phyloP scores from a whole-genome alignment of 2,888 invertebrate genomes.

The Tuta absoluta region DNA sequence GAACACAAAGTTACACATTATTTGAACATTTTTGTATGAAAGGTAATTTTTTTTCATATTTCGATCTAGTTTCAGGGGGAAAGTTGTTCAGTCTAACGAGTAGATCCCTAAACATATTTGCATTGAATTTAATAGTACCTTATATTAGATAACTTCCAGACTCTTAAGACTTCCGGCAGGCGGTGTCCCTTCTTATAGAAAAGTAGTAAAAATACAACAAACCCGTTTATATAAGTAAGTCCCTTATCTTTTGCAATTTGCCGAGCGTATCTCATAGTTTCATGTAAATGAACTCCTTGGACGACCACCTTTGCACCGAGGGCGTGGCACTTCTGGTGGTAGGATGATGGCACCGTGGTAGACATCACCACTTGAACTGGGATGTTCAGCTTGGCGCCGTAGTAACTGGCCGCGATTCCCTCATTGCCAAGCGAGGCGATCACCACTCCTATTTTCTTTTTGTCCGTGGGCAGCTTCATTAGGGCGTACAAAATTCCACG shows the following conservation, averaged over 20 bases:
- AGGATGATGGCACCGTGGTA: constrained; percentile 83
- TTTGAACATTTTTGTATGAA: too few species aligned
- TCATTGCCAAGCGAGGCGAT: constrained; percentile 88
- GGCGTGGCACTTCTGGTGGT: constrained; percentile 82
- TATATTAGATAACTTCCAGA: too few species aligned
- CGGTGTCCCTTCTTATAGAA: too few species aligned
- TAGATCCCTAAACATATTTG: too few species aligned
- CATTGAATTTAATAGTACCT: too few species aligned
- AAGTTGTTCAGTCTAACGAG: too few species aligned
- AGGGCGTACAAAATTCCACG: constrained; percentile 85
- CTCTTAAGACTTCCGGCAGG: too few species aligned
- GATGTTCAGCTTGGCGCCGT: constrained; percentile 81
- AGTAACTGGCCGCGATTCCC: constrained; percentile 84
- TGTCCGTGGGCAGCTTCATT: constrained; percentile 77
- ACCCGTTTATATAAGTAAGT: constrained; percentile 86
- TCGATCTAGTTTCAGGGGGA: too few species aligned
- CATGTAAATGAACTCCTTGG: constrained; percentile 82
- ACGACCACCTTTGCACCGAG: constrained; percentile 85
- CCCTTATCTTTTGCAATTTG: constrained; percentile 80
- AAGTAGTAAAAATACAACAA: too few species aligned
- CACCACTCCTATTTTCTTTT: constrained; percentile 83
- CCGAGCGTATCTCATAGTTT: constrained; percentile 83
- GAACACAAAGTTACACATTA: too few species aligned
- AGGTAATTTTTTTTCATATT: too few species aligned
- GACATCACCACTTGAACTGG: constrained; percentile 87